Conservation (phyloP, 2,113 vertebrate species). For the Daphoenositta chrysoptera region DNA sequence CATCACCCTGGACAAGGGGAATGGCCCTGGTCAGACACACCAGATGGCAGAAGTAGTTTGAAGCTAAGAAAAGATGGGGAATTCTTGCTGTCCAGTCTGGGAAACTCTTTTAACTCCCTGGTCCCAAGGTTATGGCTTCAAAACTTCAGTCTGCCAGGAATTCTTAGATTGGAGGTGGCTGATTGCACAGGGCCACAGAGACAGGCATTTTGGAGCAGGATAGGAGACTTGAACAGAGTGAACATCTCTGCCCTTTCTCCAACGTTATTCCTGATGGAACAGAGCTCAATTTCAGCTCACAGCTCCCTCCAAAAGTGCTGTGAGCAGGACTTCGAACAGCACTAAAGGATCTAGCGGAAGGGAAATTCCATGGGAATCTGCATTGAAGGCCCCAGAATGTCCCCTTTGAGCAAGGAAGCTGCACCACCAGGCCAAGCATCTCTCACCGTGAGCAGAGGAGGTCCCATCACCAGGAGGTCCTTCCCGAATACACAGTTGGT, state of each 20-base stretch:
- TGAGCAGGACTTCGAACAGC: accelerated
- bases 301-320: not conserved
- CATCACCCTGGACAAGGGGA: not conserved
- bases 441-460: constrained; percentile 75
- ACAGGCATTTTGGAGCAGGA: not conserved
- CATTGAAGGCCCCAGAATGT: not conserved
- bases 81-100: not conserved
- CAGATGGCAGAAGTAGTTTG: not conserved
- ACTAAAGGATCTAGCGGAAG: not conserved
- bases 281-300: not conserved
- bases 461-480: constrained; percentile 77
- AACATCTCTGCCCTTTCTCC: not conserved
- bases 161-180: not conserved
- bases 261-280: not conserved
- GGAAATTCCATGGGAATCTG: not conserved
- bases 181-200: not conserved
- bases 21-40: not conserved
- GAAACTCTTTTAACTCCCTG: not conserved
- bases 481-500: constrained; percentile 77
- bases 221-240: too few relatives aligned
- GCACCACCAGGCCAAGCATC: not conserved
- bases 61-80: not conserved
- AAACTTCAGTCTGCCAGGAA: not conserved
- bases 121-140: not conserved
- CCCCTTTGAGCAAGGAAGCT: not conserved